Percentiles rank a stretch among this genome's conserved stretches.
Conservation (phyloP, 1,140 invertebrate species). For the Probaryconus sp. region DNA sequence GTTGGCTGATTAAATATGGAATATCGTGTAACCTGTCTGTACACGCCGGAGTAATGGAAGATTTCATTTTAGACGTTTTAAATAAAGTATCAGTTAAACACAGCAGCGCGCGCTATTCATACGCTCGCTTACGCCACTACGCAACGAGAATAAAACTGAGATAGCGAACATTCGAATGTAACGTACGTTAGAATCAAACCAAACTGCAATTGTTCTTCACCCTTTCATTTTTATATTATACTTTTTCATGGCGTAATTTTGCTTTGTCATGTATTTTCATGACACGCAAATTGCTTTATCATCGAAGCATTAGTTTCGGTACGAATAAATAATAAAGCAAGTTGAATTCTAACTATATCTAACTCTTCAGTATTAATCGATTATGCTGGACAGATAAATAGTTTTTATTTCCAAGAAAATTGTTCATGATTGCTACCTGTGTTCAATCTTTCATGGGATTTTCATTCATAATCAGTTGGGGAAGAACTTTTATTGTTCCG, state of each 20-base stretch:
- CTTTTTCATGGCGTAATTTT: slow-evolving; percentile 21
- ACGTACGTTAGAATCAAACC: slow-evolving; percentile 36
- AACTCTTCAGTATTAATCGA: too few relatives aligned
- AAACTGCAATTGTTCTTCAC: slow-evolving; percentile 24
- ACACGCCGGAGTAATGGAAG: slow-evolving; percentile 49
- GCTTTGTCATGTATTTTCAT: slow-evolving; percentile 8
- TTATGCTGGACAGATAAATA: too few relatives aligned
- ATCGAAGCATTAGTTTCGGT: slow-evolving; percentile 1
- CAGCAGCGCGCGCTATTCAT: too few relatives aligned
- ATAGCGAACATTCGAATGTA: slow-evolving; percentile 41
- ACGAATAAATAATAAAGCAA: not conserved
- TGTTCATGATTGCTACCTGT: too few relatives aligned
- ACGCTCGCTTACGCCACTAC: slow-evolving; percentile 5
- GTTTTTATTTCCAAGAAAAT: too few relatives aligned
- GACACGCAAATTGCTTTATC: too few relatives aligned
- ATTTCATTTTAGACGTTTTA: slow-evolving; percentile 61
- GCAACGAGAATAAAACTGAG: slow-evolving; percentile 40
- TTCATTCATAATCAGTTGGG: too few relatives aligned
- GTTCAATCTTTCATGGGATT: too few relatives aligned
- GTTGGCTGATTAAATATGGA: slow-evolving; percentile 55
- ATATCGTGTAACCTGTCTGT: slow-evolving; percentile 58
- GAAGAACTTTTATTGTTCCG: too few relatives aligned
- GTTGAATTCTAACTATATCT: too few relatives aligned
- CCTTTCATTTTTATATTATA: not conserved
- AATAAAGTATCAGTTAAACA: slow-evolving; percentile 61